Base-by-base conservation (phyloP, 2,113 vertebrate genomes). In the Crotalus tigris region DNA sequence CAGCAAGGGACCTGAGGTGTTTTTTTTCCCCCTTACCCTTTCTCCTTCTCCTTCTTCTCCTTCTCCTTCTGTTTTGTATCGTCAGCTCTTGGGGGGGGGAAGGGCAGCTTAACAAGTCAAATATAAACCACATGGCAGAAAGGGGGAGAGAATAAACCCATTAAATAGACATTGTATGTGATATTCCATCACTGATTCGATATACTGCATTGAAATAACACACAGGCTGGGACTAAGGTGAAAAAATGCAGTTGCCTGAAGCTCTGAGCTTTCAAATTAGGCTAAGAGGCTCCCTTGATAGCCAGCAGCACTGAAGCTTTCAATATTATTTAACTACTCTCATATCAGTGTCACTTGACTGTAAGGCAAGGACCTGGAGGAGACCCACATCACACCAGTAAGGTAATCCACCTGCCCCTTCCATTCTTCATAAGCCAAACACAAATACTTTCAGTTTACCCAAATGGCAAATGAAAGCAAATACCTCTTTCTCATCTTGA, bases 201-300 rank as follows among this genome's bases (percentile, higher is more conserved):
- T 95, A 96, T 96, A 96, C 95, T 94, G 94, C 96, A 95, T 90
- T 94, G 97, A 96, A 97, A 97, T 64, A 46, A 88, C 53, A 21
- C 21, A 29, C 81, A 89, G 44, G 12, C 23, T 86, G 92, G 75
- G 49, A 54, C 58, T 44, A 89, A 90, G n/a, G 92, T 89, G 94
- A 93, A 81, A 92, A 92, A 92, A 95, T 93, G 94, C 94, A 95
- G 93, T 96, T 88, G 98, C 97, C 98, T 95, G 96, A 92, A 97
- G 98, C 98, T 96, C 96, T 94, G 92, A 96, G 97, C 95, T 98
- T 98, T 98, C 97, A 97, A 97, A 98, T 98, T 97, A 98, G 97
- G 95, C 96, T 97, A 97, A 97, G 96, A 96, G 95, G 97, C 96
- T 98, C 97, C 97, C 97, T 93, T 97, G 98, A 97, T 97, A 98